Percentiles rank a stretch among this genome's conserved stretches.
Conservation (phyloP, 2,888 invertebrate species). For the Cyclophora albipunctata region DNA sequence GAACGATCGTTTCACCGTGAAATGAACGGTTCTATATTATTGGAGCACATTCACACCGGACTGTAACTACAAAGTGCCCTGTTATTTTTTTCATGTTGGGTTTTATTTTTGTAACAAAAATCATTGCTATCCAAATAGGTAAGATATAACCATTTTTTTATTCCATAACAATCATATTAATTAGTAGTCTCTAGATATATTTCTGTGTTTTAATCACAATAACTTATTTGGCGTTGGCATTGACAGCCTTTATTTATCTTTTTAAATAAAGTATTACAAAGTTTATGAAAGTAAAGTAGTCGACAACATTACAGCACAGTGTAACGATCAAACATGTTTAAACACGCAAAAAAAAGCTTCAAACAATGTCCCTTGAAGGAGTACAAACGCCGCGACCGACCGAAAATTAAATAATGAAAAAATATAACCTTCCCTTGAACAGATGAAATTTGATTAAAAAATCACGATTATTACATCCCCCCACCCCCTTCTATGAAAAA, state of each 20-base stretch:
- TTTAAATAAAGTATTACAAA: too few relatives aligned
- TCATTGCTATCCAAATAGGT: too few relatives aligned
- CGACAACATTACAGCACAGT: constrained; percentile 21
- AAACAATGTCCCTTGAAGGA: constrained; percentile 69
- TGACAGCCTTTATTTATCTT: too few relatives aligned
- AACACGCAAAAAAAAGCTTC: constrained; percentile 60
- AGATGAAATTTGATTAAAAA: constrained; percentile 77
- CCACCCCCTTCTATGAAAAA: constrained; percentile 56
- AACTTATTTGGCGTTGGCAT: too few relatives aligned
- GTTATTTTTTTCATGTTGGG: too few relatives aligned
- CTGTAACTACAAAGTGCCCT: constrained; percentile 11
- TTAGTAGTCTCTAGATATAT: too few relatives aligned
- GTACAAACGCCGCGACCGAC: constrained; percentile 58
- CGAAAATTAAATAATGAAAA: constrained; percentile 76
- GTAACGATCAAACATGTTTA: constrained; percentile 32
- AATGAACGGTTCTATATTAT: constrained; percentile 49
- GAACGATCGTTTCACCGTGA: constrained; percentile 27
- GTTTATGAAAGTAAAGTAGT: too few relatives aligned
- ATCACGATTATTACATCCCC: constrained; percentile 75
- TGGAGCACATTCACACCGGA: constrained; percentile 34
- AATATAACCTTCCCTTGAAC: constrained; percentile 73
- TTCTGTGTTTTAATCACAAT: too few relatives aligned
- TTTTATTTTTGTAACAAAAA: too few relatives aligned
- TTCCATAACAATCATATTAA: too few relatives aligned
- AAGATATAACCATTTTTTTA: too few relatives aligned